Conservation (phyloP, 2,113 vertebrate species). For the Oncorhynchus kisutch region DNA sequence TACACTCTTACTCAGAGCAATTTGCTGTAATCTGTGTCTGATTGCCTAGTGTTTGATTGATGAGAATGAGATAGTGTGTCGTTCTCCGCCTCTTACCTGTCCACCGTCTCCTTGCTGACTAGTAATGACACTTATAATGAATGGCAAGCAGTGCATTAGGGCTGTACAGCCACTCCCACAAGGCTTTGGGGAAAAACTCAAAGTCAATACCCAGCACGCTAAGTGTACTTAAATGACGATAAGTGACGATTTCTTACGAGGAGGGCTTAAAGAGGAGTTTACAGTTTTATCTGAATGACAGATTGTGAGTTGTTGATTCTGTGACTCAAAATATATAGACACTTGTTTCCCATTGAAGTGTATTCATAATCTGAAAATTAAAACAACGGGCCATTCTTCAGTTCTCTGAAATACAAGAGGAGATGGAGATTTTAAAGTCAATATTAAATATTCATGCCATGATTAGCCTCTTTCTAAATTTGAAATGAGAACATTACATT, state of each 20-base stretch:
- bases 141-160: not conserved
- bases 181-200: not conserved
- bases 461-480: not conserved
- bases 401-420: not conserved
- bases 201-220: not conserved
- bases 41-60: not conserved
- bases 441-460: not conserved
- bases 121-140: not conserved
- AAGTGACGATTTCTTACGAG: not conserved
- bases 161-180: not conserved
- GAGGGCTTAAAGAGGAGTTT: not conserved
- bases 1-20: conserved; percentile 2
- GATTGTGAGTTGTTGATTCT: not conserved
- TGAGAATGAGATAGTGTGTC: not conserved
- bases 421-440: not conserved
- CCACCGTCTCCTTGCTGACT: not conserved
- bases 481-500: not conserved
- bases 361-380: not conserved
- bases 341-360: not conserved
- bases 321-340: not conserved
- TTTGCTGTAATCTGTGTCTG: conserved; percentile 9
- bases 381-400: not conserved
- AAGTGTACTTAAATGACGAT: not conserved
- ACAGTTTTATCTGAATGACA: not conserved
- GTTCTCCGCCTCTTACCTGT: not conserved